Base-by-base conservation (phyloP, 2,797 vertebrate genomes). In the Sitta carolinensis region DNA sequence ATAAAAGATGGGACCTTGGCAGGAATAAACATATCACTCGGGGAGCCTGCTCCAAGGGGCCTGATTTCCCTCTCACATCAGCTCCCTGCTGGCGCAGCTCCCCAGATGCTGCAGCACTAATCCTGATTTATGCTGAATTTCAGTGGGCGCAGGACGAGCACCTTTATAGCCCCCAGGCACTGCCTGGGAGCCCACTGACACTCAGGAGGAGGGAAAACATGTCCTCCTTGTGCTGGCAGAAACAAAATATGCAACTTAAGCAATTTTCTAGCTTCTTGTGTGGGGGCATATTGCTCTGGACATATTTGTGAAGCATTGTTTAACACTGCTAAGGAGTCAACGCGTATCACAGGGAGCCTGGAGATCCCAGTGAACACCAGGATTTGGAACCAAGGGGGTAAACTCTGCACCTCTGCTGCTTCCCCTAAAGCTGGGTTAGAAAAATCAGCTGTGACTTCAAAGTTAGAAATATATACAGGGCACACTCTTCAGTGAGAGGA, bases 1-100 rank as follows among this genome's bases (percentile, higher is more conserved):
- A 96, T 96, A 96, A 97, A 96, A 95, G 93, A 96, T 94, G 96
- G 84, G 93, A 95, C 87, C 95, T 94, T 84, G 87, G 93, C 93
- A 95, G 94, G 93, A 96, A 96, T 95, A 97, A 97, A 97, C 96
- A 95, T 95, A 95, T 93, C 93, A 93, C 85, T 93, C 1, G 45
- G 70, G 86, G 84, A 96, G 96, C 63, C 94, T 90, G 87, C 68
- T 94, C 50, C 38, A 26, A 0, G 2, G 70, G 90, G 89, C 89
- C 94, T 81, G 93, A 97, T 93, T 91, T 91, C 88, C 89, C 89
- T 96, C 95, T 94, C 23, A 12, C 0, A 5, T 94, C 42, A 10
- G 76, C 62, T 78, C 5, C 3, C 59, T 6, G 52, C 87, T 87
- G 87, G 95, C 68, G 2, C 79, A 93, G 86, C 66, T 91, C 62